Evolutionary conservation across 2,113 vertebrate genomes (phyloP).

Genomic region (Myiagra hebetior): DNA sequence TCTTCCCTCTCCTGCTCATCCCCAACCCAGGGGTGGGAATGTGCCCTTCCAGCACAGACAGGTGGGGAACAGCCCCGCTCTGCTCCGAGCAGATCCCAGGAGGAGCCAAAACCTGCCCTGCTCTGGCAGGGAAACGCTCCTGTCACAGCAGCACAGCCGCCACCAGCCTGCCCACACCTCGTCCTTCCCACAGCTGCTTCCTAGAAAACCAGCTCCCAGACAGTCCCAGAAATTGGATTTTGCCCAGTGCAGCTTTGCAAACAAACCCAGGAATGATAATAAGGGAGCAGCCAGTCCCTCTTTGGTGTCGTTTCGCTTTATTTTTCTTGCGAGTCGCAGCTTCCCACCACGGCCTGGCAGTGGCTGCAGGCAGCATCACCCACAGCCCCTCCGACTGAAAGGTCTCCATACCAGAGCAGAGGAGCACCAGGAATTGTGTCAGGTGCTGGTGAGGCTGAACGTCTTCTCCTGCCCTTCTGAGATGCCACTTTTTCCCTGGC

Average conservation of each 20-base stretch:
- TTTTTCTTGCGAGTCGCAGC: background rate
- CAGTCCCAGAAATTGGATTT: background rate
- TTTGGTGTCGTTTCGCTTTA: background rate
- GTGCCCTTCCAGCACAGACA: background rate
- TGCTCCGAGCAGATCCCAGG: background rate
- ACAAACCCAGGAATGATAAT: background rate
- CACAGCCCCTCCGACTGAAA: background rate
- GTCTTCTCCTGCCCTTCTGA: background rate
- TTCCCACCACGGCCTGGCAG: rapidly evolving
- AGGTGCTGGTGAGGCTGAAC: background rate
- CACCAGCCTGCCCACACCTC: background rate
- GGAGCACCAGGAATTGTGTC: background rate
- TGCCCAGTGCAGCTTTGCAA: background rate
- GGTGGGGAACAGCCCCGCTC: background rate
- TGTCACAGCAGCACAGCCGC: background rate
- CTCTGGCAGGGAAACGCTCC: background rate
- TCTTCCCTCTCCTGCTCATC: background rate
- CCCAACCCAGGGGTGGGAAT: background rate
- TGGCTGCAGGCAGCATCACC: background rate
- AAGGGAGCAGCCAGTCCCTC: background rate
- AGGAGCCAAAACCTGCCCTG: background rate
- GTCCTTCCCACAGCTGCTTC: background rate
- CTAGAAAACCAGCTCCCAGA: constrained; percentile 10
- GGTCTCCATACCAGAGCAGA: rapidly evolving
- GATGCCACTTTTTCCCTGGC: background rate